Evolutionary conservation across 2,797 vertebrate species (phyloP).

Genomic region (Mus spretus): DNA sequence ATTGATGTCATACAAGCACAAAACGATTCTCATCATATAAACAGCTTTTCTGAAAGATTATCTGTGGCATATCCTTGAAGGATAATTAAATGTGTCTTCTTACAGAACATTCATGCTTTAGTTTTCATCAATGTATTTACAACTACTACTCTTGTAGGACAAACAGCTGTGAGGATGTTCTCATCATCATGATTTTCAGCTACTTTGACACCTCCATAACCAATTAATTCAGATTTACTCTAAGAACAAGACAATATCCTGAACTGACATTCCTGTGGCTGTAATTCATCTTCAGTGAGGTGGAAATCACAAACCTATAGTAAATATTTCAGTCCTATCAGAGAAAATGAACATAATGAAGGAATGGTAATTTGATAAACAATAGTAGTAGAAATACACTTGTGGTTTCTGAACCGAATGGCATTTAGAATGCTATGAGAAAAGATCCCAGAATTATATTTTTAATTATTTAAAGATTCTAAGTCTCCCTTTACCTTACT

Average conservation of each 20-base stretch:
- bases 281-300: not conserved
- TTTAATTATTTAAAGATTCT: not conserved
- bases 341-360: not conserved
- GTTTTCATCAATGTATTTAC: not conserved
- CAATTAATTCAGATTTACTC: not conserved
- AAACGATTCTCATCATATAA: not conserved
- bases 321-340: not conserved
- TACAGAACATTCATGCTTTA: no score
- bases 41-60: not conserved
- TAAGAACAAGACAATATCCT: not conserved
- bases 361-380: not conserved
- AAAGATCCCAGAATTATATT: not conserved
- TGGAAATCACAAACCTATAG: fast-evolving
- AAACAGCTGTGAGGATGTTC: not conserved
- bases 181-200: not conserved
- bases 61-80: not conserved
- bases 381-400: not conserved
- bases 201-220: not conserved
- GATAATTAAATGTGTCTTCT: not conserved
- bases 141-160: not conserved
- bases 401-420: not conserved
- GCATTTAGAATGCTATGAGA: not conserved
- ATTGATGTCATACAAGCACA: not conserved
- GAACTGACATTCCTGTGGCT: not conserved
- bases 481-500: not conserved